phyloP scores from a whole-genome alignment of 2,797 vertebrate genomes.

The Otus scops region DNA sequence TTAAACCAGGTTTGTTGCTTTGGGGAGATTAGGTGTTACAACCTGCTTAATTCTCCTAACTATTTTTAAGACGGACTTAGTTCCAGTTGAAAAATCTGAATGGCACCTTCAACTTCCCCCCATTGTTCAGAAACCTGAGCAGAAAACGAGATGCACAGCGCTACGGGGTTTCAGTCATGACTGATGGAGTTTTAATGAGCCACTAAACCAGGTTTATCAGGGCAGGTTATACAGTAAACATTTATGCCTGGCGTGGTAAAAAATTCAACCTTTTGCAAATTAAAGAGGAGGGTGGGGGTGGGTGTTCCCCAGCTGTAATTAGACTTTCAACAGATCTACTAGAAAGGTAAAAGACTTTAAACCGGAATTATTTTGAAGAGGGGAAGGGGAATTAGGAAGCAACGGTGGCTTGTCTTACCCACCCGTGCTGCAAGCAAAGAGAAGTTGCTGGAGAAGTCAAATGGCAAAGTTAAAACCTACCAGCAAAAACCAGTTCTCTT shows the following conservation, averaged over 20 bases:
- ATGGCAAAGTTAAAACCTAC: background rate
- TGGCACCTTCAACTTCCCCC: background rate
- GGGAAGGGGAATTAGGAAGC: background rate
- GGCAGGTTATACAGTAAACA: background rate
- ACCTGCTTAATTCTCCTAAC: no score
- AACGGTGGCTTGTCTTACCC: background rate
- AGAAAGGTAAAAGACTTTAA: background rate
- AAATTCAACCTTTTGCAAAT: background rate
- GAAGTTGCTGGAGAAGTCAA: background rate
- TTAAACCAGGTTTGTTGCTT: no score
- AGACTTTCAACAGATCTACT: background rate
- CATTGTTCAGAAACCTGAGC: background rate
- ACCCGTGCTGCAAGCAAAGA: rapidly evolving
- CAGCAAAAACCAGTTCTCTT: background rate
- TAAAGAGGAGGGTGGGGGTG: rapidly evolving
- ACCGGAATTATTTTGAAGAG: background rate
- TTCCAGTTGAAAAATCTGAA: background rate
- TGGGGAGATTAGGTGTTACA: no score
- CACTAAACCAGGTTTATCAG: background rate
- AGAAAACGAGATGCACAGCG: background rate
- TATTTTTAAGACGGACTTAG: background rate
- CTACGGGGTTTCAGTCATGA: background rate
- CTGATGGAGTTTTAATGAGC: background rate
- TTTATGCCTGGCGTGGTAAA: background rate
- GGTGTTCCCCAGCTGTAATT: no score